Percentiles rank a stretch among this genome's conserved stretches.
Evolutionary conservation across 2,797 vertebrate species (phyloP).

Genomic region (Molossus molossus): DNA sequence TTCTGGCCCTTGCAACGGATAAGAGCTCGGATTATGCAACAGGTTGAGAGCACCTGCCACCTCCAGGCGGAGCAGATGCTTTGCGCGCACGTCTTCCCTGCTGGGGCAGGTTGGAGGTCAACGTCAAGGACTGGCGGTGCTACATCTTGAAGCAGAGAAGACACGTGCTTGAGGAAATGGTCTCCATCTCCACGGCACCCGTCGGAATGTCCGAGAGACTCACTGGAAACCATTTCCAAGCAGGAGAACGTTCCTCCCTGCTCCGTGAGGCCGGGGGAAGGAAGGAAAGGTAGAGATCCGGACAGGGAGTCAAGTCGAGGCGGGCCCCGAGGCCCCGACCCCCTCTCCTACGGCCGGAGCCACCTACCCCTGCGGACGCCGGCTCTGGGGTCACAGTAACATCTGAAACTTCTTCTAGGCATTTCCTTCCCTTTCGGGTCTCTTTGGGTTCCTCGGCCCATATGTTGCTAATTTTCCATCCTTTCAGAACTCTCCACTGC

Average conservation of each 20-base stretch:
- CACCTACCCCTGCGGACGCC: conserved; percentile 70
- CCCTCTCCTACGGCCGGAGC: not conserved
- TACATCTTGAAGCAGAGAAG: not conserved
- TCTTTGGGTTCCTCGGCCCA: conserved; percentile 89
- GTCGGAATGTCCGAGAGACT: not conserved
- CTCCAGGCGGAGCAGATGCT: not conserved
- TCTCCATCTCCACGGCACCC: not conserved
- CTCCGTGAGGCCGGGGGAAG: not conserved
- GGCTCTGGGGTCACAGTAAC: conserved; percentile 77
- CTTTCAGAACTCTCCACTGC: conserved; percentile 89
- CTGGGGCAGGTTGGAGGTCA: not conserved
- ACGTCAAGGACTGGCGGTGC: not conserved
- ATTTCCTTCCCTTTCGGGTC: conserved; percentile 80
- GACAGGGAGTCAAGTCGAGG: not conserved
- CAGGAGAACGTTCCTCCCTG: not conserved
- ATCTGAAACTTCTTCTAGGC: conserved; percentile 86
- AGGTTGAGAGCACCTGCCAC: not conserved
- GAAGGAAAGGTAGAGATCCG: not conserved
- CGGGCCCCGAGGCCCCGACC: not conserved
- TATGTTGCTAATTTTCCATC: conserved; percentile 92
- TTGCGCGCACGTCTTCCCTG: not conserved
- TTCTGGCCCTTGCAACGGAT: not conserved
- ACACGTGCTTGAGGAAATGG: not conserved
- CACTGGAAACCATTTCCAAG: not conserved
- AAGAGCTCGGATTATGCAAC: not conserved